Evolutionary conservation across 2,888 invertebrate genomes (phyloP).

Genomic region (Steinernema scapterisci): DNA sequence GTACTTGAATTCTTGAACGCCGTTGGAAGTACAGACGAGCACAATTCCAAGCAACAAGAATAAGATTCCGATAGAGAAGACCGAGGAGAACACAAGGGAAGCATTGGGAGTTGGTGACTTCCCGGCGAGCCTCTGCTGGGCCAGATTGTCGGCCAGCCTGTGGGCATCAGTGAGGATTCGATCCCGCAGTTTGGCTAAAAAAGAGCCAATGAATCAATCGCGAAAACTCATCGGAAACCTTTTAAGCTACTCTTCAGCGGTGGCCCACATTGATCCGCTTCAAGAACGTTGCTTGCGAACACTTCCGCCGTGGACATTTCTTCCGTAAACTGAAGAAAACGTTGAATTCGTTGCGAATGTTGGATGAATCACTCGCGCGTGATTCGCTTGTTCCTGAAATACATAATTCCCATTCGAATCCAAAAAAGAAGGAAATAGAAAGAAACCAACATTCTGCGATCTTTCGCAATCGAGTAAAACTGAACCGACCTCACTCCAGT

Average conservation of each 20-base stretch:
- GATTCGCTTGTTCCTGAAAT: too few relatives aligned
- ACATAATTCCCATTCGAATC: too few relatives aligned
- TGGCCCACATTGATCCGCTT: background rate
- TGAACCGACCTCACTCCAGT: too few relatives aligned
- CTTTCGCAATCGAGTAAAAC: too few relatives aligned
- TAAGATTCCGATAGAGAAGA: background rate
- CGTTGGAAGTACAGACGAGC: background rate
- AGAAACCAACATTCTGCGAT: too few relatives aligned
- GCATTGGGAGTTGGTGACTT: background rate
- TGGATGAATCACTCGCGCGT: too few relatives aligned
- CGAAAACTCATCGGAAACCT: background rate
- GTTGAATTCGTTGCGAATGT: background rate
- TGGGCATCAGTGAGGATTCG: background rate
- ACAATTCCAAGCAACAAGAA: background rate
- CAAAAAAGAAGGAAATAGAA: too few relatives aligned
- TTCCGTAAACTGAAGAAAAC: background rate
- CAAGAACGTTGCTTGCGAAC: background rate
- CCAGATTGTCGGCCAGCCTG: background rate
- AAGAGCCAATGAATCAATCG: background rate
- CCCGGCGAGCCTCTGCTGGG: constrained; percentile 3
- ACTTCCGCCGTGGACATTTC: background rate
- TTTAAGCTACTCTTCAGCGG: background rate
- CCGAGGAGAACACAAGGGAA: background rate
- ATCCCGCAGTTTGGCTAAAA: background rate
- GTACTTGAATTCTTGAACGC: background rate